Base-by-base conservation (phyloP, 2,888 invertebrate species). In the Melipona beecheii region DNA sequence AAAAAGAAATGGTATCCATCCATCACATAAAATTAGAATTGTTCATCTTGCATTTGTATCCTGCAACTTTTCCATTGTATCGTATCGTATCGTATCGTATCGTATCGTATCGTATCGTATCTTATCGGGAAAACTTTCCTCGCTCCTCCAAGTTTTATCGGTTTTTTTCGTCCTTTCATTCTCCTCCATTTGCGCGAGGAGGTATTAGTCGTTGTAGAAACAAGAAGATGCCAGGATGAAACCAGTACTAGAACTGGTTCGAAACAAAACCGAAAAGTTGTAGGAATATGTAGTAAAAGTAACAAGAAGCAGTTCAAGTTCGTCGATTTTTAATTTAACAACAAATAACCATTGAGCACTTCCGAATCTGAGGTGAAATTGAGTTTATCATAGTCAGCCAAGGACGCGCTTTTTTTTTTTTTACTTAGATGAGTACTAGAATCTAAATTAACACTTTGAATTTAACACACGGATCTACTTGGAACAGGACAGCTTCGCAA, bases 91-190 rank as follows among this genome's bases (percentile, higher is more conserved):
- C 49, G 43, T 24, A n/a, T 6, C 36, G 36, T 43, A 43, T 43
- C 49, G 43, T 24, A 24, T 11, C 19, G 49, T 66, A 75, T 58
- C 69, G 77, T 60, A 68, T 24, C 72, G 54, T n/a, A 58, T 36
- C 49, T 58, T 60, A 78, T 65, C 73, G 74, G 74, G 50, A 24
- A 81, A 84, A 84, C 60, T 81, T 75, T 81, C n/a, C 58, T 62
- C 65, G 56, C 15, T 31, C 31, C 31, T 31, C 60, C 43, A 75
- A 83, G 78, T 84, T 83, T 84, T 83, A 78, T 83, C 75, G 75
- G 72, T 78, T 73, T 58, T 50, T 56, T 24, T 17, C 43, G 31
- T 31, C 27, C n/a, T 5, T 31, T 56, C 43, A 24, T 58, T 75
- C 36, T 52, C 50, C 50, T n/a, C 72, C 36, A 56, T 50, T 60